Conservation (phyloP, 2,113 vertebrate species). For the Tamias sibiricus region DNA sequence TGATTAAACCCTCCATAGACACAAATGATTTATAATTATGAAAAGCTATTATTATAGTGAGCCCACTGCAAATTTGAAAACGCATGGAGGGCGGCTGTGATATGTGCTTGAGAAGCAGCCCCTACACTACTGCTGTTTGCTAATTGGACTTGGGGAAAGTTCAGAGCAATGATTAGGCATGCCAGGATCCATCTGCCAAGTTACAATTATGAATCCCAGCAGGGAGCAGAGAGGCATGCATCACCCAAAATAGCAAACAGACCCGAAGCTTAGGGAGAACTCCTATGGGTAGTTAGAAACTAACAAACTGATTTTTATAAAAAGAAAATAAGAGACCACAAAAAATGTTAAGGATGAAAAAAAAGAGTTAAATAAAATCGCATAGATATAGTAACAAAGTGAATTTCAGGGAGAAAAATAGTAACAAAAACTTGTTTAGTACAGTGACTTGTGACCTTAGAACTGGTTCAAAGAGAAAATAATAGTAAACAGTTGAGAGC, state of each 20-base stretch:
- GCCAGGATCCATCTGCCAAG: constrained; percentile 75
- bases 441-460: constrained; percentile 28
- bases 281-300: constrained; percentile 44
- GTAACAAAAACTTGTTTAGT: background rate
- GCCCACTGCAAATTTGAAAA: constrained; percentile 65
- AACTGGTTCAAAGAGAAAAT: constrained; percentile 13
- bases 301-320: background rate
- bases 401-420: background rate
- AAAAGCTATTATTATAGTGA: constrained; percentile 68
- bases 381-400: background rate
- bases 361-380: background rate
- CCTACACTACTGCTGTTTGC: constrained; percentile 38
- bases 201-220: constrained; percentile 75
- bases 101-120: constrained; percentile 28
- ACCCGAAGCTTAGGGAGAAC: constrained; percentile 45
- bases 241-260: constrained; percentile 68
- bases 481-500: background rate
- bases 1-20: constrained; percentile 70
- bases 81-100: constrained; percentile 35
- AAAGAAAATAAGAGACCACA: constrained; percentile 40
- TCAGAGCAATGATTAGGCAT: constrained; percentile 79
- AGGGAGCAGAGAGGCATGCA: constrained; percentile 61
- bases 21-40: constrained; percentile 80
- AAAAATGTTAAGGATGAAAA: constrained; percentile 40
- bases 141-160: constrained; percentile 83